phyloP scores from a whole-genome alignment of 2,888 invertebrate species.

The Lepeophtheirus nordmannii region DNA sequence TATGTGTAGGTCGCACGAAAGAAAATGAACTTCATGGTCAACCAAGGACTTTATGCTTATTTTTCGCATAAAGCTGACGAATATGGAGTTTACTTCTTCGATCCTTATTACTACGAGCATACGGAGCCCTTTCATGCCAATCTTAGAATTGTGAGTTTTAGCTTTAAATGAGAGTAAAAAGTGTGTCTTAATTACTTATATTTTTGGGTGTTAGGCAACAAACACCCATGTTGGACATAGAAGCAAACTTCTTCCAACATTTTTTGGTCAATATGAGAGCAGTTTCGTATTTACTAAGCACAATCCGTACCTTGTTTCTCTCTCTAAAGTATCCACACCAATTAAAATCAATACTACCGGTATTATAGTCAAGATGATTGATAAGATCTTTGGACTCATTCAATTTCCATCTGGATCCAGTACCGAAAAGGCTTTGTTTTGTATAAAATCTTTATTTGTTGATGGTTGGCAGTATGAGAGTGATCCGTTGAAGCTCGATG shows the following conservation, averaged over 20 bases:
- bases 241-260: not conserved
- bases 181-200: not conserved
- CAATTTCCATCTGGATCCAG: not conserved
- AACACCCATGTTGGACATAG: not conserved
- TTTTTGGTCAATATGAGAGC: not conserved
- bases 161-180: not conserved
- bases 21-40: slow-evolving; percentile 10
- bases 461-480: not conserved
- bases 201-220: not conserved
- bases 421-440: not conserved
- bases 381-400: not conserved
- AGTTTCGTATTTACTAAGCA: not conserved
- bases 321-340: not conserved
- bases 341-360: not conserved
- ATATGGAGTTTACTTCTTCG: slow-evolving; percentile 18
- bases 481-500: not conserved
- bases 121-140: slow-evolving; percentile 17
- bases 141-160: not conserved
- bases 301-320: slow-evolving; percentile 1
- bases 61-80: slow-evolving; percentile 19
- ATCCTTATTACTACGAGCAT: slow-evolving; percentile 14
- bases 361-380: not conserved
- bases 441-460: not conserved
- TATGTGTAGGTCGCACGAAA: not conserved
- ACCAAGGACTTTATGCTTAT: slow-evolving; percentile 9